Evolutionary conservation across 2,113 vertebrate species (phyloP).

Genomic region (Mesembrinibis cayennensis): DNA sequence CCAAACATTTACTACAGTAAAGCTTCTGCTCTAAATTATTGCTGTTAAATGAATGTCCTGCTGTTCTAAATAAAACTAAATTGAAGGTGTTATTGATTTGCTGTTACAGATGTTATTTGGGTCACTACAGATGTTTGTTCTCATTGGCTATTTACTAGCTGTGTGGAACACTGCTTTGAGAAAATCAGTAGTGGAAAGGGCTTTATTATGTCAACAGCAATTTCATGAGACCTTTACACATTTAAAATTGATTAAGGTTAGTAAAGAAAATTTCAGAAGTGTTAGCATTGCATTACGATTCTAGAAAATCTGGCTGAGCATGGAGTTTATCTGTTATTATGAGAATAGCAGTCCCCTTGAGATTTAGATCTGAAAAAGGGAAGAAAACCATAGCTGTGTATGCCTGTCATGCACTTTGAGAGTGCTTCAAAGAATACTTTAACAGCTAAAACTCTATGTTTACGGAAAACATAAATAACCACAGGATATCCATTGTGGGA

Average conservation of each 20-base stretch:
- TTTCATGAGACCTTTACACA: neutral
- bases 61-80: neutral
- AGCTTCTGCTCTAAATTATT: neutral
- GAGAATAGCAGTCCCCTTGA: neutral
- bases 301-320: neutral
- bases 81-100: neutral
- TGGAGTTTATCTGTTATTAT: neutral
- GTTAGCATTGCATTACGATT: neutral
- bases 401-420: neutral
- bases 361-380: neutral
- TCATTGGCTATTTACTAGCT: neutral
- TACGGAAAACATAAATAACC: slow-evolving; percentile 8
- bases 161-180: neutral
- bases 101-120: neutral
- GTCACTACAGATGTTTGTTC: neutral
- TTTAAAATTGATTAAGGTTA: neutral
- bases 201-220: neutral
- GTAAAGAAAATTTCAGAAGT: neutral
- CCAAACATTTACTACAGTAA: neutral
- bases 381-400: neutral
- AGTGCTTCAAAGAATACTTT: neutral
- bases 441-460: neutral
- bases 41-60: neutral
- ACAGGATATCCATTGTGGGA: neutral
- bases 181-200: neutral